Evolutionary conservation across 2,888 invertebrate species (phyloP), one percentile per base, ranked within the genome.

Genomic region (Salpingus planirostris): DNA sequence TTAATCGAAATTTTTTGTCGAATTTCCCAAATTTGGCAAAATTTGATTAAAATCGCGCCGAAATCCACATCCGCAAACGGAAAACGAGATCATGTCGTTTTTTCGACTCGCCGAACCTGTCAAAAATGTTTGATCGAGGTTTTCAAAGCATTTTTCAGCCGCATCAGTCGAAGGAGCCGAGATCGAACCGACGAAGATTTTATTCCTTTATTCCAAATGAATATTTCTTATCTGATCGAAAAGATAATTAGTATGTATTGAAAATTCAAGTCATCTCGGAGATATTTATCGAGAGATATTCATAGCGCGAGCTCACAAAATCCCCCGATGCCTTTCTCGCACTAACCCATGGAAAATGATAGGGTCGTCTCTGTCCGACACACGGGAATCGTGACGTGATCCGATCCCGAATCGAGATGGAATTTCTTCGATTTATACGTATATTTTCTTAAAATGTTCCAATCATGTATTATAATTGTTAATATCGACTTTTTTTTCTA

Each of bases 191-290:
- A 22, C 35, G 34, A 27, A 34, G 44, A 48, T 53, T 53, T 54
- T 54, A 52, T 54, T 52, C 47, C 50, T 59, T 55, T n/a, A n/a
- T n/a, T 59, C 53, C 57, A 59, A 59, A 60, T 59, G 60, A 59
- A 58, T 57, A 56, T 43, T 46, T 41, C 60, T 62, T 62, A 62
- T 62, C 62, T 60, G 62, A 62, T 62, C 54, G 50, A 55, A 54
- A 58, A 60, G 58, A 62, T 62, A 62, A 62, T 62, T 62, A 62
- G 62, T 62, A 62, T 59, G 62, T 62, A 62, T 62, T 60, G 62
- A 62, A 61, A 57, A 55, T 62, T 60, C 62, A 59, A 62, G 62
- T 62, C 62, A 62, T 62, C 60, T 59, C 49, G 38, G 27, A 49
- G 58, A 59, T 59, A 59, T 59, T 59, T 59, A 60, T 60, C 59